Evolutionary conservation across 1,140 invertebrate species (phyloP), one percentile per base, ranked within the genome.

Genomic region (Planococcus citri): DNA sequence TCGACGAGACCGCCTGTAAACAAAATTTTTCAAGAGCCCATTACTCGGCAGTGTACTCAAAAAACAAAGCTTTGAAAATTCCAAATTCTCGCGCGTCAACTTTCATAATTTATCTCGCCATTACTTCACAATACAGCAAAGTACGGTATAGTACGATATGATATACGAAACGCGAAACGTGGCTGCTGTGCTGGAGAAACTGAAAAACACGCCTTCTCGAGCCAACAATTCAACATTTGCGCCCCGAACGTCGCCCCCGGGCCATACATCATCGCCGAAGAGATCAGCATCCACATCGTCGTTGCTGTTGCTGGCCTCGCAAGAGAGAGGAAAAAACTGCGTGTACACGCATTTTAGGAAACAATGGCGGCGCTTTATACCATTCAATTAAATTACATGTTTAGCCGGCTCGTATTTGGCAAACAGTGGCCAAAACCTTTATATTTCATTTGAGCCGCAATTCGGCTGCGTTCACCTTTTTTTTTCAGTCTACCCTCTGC

Each of bases 331-430:
- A n/a, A n/a, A n/a, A n/a, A n/a, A n/a, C n/a, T n/a, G n/a, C n/a
- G n/a, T n/a, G 29, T 33, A 51, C 17, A 51, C 41, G 41, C 41
- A 51, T 51, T 51, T 51, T 51, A 20, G 41, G 41, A 51, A 51
- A 51, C 41, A 51, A 51, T 51, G 17, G 6, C n/a, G n/a, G n/a
- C n/a, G n/a, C 41, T 51, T 51, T 17, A 17, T 20, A 20, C 2
- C 41, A 20, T 51, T 51, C 41, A 51, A 51, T 51, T 51, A 51
- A 51, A 51, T 51, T 51, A 51, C n/a, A 51, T 51, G 41, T 51
- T 51, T 51, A 51, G 41, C 41, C 33, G 6, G 33, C 3, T 33
- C 29, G 41, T 17, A 20, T 51, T 51, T 51, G 41, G 41, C 41
- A 51, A 51, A 51, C 41, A 17, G 41, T 51, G 41, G 6, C 41